Conservation (phyloP, 2,113 vertebrate species). For the Takifugu bimaculatus region DNA sequence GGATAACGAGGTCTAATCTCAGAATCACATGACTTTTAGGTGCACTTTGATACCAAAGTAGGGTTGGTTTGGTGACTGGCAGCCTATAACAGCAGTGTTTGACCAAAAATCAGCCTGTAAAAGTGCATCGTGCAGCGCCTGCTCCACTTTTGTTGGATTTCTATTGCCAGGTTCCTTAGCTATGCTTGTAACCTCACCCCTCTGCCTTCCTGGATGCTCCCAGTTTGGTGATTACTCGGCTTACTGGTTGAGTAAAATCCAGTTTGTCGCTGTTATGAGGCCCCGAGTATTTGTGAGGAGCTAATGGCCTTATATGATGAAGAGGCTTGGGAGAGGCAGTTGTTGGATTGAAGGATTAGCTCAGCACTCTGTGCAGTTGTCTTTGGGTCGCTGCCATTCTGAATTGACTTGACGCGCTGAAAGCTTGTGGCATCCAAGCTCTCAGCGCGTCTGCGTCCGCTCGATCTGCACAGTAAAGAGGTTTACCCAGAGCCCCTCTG, state of each 20-base stretch:
- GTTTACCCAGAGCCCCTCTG: constrained; percentile 52
- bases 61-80: too few relatives aligned
- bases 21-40: too few relatives aligned
- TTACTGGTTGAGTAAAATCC: constrained; percentile 14
- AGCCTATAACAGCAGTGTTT: too few relatives aligned
- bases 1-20: too few relatives aligned
- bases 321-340: constrained; percentile 40
- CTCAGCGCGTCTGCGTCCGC: constrained; percentile 34
- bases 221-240: not conserved
- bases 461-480: constrained; percentile 58
- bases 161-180: not conserved
- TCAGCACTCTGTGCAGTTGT: constrained; percentile 41
- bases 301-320: constrained; percentile 62
- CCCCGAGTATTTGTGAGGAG: constrained; percentile 21
- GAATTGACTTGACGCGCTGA: constrained; percentile 27
- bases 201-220: not conserved
- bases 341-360: constrained; percentile 60
- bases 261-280: constrained; percentile 8
- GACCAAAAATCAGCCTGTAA: too few relatives aligned
- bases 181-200: not conserved
- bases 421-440: constrained; percentile 23
- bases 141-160: constrained; percentile 2
- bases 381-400: constrained; percentile 50
- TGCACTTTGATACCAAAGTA: too few relatives aligned
- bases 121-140: not conserved